Percentiles rank a stretch among this genome's conserved stretches.
These are phyloP conservation scores for Medauroidea extradentata DNA, from an alignment of 1,140 invertebrate genomes.

Conservation along the genomic window DNA sequence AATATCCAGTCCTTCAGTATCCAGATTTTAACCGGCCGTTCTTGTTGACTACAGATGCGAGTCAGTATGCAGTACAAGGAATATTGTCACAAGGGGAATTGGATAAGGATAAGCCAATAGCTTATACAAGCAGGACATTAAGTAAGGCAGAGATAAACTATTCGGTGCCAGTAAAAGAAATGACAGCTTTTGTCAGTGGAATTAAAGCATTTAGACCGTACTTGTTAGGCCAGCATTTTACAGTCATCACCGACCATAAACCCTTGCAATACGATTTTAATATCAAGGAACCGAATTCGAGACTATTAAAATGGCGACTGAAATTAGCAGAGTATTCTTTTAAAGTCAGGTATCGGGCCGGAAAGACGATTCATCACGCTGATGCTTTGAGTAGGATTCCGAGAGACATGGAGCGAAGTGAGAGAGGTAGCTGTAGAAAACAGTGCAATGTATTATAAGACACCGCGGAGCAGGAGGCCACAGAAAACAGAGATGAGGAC, in stretches of 20 bases:
- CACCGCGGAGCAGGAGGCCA: too few relatives aligned
- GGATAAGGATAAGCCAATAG: conserved; percentile 18
- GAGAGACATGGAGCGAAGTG: too few relatives aligned
- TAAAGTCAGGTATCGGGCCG: conserved; percentile 41
- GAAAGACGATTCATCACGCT: conserved; percentile 34
- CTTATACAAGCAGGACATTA: conserved; percentile 35
- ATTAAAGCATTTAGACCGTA: conserved; percentile 44
- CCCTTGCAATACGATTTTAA: conserved; percentile 45
- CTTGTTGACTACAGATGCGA: conserved; percentile 10
- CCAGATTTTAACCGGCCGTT: neutral
- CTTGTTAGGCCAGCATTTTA: conserved; percentile 45
- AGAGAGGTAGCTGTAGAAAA: too few relatives aligned
- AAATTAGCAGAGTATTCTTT: conserved; percentile 46
- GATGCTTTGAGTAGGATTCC: conserved; percentile 32
- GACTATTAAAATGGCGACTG: conserved; percentile 47
- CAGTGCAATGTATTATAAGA: too few relatives aligned
- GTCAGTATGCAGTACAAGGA: conserved; percentile 12
- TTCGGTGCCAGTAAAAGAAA: conserved; percentile 48
- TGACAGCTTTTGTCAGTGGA: conserved; percentile 48
- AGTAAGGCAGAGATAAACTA: conserved; percentile 38
- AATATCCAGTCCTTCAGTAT: neutral
- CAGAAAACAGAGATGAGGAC: too few relatives aligned
- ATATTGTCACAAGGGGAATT: conserved; percentile 16
- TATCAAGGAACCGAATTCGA: conserved; percentile 42
- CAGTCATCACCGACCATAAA: conserved; percentile 49